Base-by-base conservation (phyloP, 2,888 invertebrate species). In the Papilio protenor region DNA sequence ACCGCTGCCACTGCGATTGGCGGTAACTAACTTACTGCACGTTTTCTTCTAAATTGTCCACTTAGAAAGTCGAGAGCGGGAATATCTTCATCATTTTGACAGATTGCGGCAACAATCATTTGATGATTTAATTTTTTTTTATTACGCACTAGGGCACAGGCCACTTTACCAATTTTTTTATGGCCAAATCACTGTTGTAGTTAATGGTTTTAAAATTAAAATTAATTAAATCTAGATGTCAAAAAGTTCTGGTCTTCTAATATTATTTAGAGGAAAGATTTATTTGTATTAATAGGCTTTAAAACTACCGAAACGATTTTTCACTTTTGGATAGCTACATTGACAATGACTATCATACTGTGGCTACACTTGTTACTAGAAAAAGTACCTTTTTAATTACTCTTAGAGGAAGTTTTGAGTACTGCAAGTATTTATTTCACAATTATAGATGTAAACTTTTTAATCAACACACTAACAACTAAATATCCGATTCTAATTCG, bases 11-110 rank as follows among this genome's bases (percentile, higher is more conserved):
- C 69, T 74, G n/a, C 57, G 69, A 69, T 66, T 21, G 73, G 73
- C 76, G 76, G 76, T 57, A 61, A 71, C 27, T 21, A 55, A 64
- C 61, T 61, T 76, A 76, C 52, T 45, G 66, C 69, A 66, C 77
- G 77, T 77, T 77, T 77, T 59, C 73, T 59, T 74, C 49, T 57
- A 77, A 74, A 73, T 77, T 57, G 66, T 59, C 73, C 73, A 77
- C 73, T 73, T 77, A 73, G 77, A 73, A 77, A 77, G 73, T 77
- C 33, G 73, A 55, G 66, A 73, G 73, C 55, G 66, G 66, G 45
- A 66, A 77, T 77, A 73, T 55, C 77, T 77, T 77, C 66, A 57
- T 77, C 64, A 77, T 77, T 72, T 69, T 55, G 21, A 75, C 69
- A 23, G 66, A 69, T 69, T 75, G 40, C 69, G 66, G 33, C 69